These are phyloP conservation scores for Okapia johnstoni DNA, from an alignment of 2,113 vertebrate genomes.

Conservation along the genomic window DNA sequence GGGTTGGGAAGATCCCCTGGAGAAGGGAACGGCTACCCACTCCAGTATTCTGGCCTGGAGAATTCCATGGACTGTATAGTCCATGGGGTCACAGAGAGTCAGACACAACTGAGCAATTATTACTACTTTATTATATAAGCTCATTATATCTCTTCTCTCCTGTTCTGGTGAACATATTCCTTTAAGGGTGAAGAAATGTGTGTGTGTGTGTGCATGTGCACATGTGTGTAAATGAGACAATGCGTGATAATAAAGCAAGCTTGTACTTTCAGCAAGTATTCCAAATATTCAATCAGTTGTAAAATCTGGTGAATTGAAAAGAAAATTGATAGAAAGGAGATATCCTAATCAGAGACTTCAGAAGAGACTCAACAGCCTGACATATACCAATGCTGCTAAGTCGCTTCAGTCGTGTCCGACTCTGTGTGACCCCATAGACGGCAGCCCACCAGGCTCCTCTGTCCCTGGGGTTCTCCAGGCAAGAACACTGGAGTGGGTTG, in stretches of 20 bases:
- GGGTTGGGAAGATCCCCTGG: not conserved
- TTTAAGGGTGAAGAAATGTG: constrained; percentile 9
- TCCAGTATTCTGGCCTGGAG: not conserved
- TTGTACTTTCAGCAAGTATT: constrained; percentile 41
- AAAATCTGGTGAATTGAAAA: constrained; percentile 63
- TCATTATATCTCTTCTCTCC: not conserved
- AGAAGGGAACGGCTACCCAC: not conserved
- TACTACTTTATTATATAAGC: constrained; percentile 35
- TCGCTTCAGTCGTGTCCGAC: too few relatives aligned
- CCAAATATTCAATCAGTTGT: constrained; percentile 20
- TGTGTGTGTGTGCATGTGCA: not conserved
- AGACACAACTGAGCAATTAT: not conserved
- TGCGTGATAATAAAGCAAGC: not conserved
- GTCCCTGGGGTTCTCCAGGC: too few relatives aligned
- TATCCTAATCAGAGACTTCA: constrained; percentile 53
- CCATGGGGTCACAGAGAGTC: not conserved
- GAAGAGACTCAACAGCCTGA: constrained; percentile 32
- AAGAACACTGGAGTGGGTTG: too few relatives aligned
- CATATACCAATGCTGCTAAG: not conserved
- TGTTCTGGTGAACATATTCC: constrained; percentile 26
- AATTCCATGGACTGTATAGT: not conserved
- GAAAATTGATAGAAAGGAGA: constrained; percentile 62
- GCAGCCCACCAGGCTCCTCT: too few relatives aligned
- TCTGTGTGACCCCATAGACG: too few relatives aligned
- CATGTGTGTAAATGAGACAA: not conserved